Evolutionary conservation across 2,113 vertebrate species (phyloP).

Genomic region (Tragelaphus scriptus): DNA sequence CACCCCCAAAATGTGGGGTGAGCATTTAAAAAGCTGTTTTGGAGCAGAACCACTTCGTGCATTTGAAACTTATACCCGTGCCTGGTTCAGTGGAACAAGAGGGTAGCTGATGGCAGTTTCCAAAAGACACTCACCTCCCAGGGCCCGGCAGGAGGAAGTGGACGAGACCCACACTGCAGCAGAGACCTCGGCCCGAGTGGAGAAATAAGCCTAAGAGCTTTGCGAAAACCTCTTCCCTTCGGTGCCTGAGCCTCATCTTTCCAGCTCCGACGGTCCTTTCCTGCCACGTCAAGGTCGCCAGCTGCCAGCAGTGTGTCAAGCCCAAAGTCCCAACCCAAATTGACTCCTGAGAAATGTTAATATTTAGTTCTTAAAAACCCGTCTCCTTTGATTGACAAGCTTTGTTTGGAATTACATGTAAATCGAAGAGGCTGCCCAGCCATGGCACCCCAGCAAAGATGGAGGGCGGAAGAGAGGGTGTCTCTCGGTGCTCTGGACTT

Average conservation of each 20-base stretch:
- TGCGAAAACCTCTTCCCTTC: background rate
- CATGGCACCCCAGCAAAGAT: background rate
- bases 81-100: background rate
- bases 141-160: background rate
- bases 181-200: accelerated
- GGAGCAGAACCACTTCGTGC: background rate
- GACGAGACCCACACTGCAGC: background rate
- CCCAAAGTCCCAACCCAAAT: background rate
- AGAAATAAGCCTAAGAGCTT: background rate
- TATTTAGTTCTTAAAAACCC: background rate
- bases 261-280: background rate
- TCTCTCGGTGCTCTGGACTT: background rate
- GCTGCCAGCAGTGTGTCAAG: background rate
- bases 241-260: background rate
- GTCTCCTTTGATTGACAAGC: background rate
- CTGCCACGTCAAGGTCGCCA: background rate
- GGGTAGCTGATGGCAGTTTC: accelerated
- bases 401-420: background rate
- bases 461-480: background rate
- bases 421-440: background rate
- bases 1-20: background rate
- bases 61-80: background rate
- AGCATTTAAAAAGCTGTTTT: background rate
- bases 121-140: background rate
- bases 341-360: background rate